Conservation (phyloP, 2,113 vertebrate genomes). For the Pandion haliaetus region DNA sequence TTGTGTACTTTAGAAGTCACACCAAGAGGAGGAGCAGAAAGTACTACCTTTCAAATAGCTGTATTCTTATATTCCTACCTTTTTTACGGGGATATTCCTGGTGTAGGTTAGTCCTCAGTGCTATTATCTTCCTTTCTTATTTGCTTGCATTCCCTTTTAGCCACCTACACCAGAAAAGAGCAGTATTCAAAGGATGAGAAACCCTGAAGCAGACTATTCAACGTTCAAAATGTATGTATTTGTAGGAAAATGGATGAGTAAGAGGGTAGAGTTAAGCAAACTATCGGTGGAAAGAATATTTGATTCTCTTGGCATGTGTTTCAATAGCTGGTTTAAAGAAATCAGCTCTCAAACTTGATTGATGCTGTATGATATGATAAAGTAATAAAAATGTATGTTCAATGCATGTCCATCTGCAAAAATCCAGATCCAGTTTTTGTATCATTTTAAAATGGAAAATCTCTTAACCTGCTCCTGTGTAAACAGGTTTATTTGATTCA, state of each 20-base stretch:
- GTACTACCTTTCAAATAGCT: background rate
- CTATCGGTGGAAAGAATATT: background rate
- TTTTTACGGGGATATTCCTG: background rate
- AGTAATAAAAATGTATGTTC: background rate
- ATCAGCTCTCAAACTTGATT: background rate
- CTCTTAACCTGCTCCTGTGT: background rate
- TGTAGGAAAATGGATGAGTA: background rate
- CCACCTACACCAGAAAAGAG: background rate
- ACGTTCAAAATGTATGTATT: background rate
- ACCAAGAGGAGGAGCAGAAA: background rate
- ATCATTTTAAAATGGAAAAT: background rate
- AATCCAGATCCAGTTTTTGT: background rate
- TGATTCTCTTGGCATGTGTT: background rate
- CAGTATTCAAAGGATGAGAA: background rate
- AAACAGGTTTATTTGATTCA: background rate
- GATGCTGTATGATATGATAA: background rate
- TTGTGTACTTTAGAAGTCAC: background rate
- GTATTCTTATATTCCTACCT: background rate
- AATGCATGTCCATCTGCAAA: background rate
- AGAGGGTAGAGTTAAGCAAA: background rate
- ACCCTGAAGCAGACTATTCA: background rate
- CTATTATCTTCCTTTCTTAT: background rate
- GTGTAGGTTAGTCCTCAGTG: background rate
- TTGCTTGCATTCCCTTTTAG: background rate
- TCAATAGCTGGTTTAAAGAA: background rate